Evolutionary conservation across 2,113 vertebrate genomes (phyloP).

Genomic region (Proterorhinus semilunaris): DNA sequence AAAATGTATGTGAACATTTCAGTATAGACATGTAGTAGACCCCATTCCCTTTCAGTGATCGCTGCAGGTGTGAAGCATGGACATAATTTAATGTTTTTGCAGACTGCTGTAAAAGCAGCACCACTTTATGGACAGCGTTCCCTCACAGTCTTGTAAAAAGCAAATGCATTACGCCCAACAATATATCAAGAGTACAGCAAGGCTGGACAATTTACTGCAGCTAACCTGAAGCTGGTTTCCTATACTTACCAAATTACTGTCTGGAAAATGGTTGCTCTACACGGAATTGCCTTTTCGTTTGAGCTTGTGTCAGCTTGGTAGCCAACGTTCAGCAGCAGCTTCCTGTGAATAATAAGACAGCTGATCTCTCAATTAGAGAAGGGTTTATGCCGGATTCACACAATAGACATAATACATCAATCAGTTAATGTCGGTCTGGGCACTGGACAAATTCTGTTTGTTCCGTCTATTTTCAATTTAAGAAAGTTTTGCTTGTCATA

Average conservation of each 20-base stretch:
- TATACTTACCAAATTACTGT: constrained; percentile 21
- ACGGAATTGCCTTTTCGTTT: constrained; percentile 33
- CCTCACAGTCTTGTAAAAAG: constrained; percentile 8
- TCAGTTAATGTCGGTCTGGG: no score
- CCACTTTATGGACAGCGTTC: not conserved
- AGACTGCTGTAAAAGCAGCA: constrained; percentile 2
- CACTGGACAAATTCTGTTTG: no score
- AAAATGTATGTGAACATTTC: no score
- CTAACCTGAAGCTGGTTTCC: constrained; percentile 22
- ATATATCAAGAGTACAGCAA: constrained; percentile 38
- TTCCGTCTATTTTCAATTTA: no score
- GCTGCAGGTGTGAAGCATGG: not conserved
- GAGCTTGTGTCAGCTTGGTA: constrained; percentile 15
- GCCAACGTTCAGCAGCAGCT: constrained; percentile 5
- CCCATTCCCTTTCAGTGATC: constrained; percentile 7
- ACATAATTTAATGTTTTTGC: constrained; percentile 12
- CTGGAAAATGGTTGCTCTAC: constrained; percentile 26
- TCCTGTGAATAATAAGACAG: constrained; percentile 11
- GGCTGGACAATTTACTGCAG: constrained; percentile 31
- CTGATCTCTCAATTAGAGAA: constrained; percentile 4
- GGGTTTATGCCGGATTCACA: constrained; percentile 1
- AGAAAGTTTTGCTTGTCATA: constrained; percentile 6
- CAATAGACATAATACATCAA: not conserved
- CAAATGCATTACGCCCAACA: constrained; percentile 29
- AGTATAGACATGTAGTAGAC: no score